These are phyloP conservation scores for Psilopsiagon aymara DNA, from an alignment of 2,113 vertebrate genomes.

Conservation along the genomic window DNA sequence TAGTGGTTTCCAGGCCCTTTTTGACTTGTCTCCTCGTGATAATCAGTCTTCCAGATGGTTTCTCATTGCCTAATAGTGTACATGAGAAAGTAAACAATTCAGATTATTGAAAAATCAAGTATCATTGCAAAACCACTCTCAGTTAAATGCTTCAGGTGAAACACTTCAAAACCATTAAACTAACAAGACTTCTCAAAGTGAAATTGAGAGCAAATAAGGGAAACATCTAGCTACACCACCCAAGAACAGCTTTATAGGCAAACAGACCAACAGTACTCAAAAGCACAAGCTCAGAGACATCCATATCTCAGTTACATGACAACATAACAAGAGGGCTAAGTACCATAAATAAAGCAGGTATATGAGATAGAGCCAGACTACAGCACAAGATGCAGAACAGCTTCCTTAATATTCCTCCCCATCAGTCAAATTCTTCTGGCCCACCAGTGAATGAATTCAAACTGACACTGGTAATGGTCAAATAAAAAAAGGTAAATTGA, in stretches of 20 bases:
- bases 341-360: slow-evolving; percentile 31
- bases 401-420: slow-evolving; percentile 6
- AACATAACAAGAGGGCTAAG: slow-evolving; percentile 34
- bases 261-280: slow-evolving; percentile 44
- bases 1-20: slow-evolving; percentile 53
- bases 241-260: slow-evolving; percentile 32
- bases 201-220: slow-evolving; percentile 40
- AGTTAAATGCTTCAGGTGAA: slow-evolving; percentile 26
- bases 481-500: neutral
- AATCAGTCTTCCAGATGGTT: slow-evolving; percentile 65
- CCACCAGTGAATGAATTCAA: neutral
- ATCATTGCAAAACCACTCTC: slow-evolving; percentile 28
- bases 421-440: neutral
- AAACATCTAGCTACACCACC: neutral
- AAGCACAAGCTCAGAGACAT: slow-evolving; percentile 49
- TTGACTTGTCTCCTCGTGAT: slow-evolving; percentile 41
- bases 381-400: slow-evolving; percentile 21
- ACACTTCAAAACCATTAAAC: slow-evolving; percentile 25
- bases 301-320: slow-evolving; percentile 52
- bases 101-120: slow-evolving; percentile 59
- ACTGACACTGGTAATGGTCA: neutral
- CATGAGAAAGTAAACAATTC: slow-evolving; percentile 49
- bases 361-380: slow-evolving; percentile 1
- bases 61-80: slow-evolving; percentile 52
- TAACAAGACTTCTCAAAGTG: slow-evolving; percentile 34